Evolutionary conservation across 53 echinoderm and acorn worm species (phyloP), one percentile per base, ranked within the genome.

Genomic region (Echinarachnius parma): DNA sequence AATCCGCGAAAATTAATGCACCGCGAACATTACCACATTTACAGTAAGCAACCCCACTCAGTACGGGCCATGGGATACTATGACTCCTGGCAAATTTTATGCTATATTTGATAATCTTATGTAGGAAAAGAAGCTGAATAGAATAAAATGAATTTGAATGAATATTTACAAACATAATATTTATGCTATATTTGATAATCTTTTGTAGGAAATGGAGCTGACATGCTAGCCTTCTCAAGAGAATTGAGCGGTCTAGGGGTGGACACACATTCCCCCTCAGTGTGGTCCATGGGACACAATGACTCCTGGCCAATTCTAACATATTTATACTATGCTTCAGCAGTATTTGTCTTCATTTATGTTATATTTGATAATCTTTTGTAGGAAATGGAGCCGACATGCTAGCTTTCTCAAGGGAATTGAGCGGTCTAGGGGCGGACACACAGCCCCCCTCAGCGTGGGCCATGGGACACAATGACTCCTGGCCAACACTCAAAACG

Each of bases 201-300:
- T 46, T 47, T 19, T 29, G 0, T 82, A 95, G 98, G 64, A 11
- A 91, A 82, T 61, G 88, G 88, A 46, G 66, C 32, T 19, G 92
- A 86, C 28, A 98, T 87, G 85, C 64, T 98, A 22, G 44, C 81
- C 13, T 87, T 92, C 76, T 84, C 85, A 59, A 92, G 70, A 28
- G 98, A 98, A 47, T 45, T 92, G 48, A 98, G 82, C 64, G 53
- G 64, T 34, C 61, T 98, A 14, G 83, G 88, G 18, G 82, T 76
- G 30, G 92, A 98, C 32, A 31, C 63, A 0, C 86, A 88, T 30
- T 77, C 86, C 0, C 80, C 83, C 4, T 86, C 92, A 19, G 75
- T 88, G 18, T 92, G 98, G 98, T 92, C 92, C 32, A 87, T 91
- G 91, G 98, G 98, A 0, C 65, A 77, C 49, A 92, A 92, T 54